Conservation (phyloP, 2,797 vertebrate species). For the Telmatherina bonti region DNA sequence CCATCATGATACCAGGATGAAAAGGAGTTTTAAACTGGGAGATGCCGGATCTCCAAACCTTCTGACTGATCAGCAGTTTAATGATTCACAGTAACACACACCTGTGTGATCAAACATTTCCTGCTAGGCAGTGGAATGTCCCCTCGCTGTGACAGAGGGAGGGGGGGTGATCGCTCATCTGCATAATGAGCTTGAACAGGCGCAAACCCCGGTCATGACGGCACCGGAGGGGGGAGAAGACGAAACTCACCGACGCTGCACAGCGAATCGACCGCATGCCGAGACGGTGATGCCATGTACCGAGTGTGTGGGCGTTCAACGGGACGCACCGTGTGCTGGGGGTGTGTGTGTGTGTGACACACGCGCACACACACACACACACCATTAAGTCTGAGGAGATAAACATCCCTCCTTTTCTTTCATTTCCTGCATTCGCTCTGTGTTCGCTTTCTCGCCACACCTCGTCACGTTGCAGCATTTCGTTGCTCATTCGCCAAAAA, state of each 20-base stretch:
- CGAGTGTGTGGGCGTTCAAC: conserved; percentile 17
- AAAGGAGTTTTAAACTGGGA: conserved; percentile 23
- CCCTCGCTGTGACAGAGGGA: conserved; percentile 34
- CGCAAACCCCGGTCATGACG: conserved; percentile 59
- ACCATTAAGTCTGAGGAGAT: conserved; percentile 65
- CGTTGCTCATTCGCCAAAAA: conserved; percentile 46
- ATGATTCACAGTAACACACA: conserved; percentile 22
- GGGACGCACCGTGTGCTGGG: conserved; percentile 34
- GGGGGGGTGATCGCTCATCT: conserved; percentile 46
- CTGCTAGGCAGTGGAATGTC: conserved; percentile 28
- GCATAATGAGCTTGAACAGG: conserved; percentile 58
- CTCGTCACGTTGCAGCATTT: conserved; percentile 35
- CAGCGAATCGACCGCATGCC: conserved; percentile 61
- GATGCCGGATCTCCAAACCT: background rate
- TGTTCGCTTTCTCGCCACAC: conserved; percentile 46
- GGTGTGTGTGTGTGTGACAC: conserved; percentile 65
- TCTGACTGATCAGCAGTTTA: conserved; percentile 19
- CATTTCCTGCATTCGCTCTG: conserved; percentile 53
- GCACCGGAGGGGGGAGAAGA: conserved; percentile 53
- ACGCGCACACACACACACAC: no score
- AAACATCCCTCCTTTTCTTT: conserved; percentile 58
- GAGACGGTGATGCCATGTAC: conserved; percentile 42
- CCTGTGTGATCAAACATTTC: conserved; percentile 40
- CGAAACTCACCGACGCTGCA: conserved; percentile 47
- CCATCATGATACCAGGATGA: conserved; percentile 17